These are phyloP conservation scores for Rhea pennata DNA, from an alignment of 2,113 vertebrate species.

Conservation along the genomic window DNA sequence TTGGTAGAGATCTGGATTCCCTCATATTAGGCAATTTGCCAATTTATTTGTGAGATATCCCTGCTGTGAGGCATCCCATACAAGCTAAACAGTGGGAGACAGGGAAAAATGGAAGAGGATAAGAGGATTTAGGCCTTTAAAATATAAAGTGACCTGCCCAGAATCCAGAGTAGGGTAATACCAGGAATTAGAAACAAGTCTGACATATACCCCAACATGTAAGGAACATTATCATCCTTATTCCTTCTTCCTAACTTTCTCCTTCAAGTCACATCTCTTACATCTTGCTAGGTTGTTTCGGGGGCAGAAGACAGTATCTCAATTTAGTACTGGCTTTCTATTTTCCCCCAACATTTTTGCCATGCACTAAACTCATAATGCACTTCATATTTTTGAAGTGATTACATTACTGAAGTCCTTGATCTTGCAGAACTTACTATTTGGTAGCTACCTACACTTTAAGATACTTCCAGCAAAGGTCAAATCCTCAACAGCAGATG, in stretches of 20 bases:
- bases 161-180: background rate
- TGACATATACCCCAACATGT: background rate
- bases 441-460: background rate
- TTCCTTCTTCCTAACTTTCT: background rate
- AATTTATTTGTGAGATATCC: background rate
- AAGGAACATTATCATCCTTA: background rate
- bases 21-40: background rate
- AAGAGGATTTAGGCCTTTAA: background rate
- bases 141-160: background rate
- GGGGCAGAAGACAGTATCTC: background rate
- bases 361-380: background rate
- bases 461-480: background rate
- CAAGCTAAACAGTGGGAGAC: background rate
- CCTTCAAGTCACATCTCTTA: background rate
- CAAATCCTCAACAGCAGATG: conserved; percentile 6
- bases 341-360: background rate
- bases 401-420: background rate
- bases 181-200: background rate
- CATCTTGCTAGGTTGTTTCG: background rate
- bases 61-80: background rate
- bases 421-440: background rate
- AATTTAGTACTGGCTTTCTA: background rate
- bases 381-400: background rate
- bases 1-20: background rate
- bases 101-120: background rate